Base-by-base conservation (phyloP, 1,140 invertebrate genomes). In the Melanaphis sacchari region DNA sequence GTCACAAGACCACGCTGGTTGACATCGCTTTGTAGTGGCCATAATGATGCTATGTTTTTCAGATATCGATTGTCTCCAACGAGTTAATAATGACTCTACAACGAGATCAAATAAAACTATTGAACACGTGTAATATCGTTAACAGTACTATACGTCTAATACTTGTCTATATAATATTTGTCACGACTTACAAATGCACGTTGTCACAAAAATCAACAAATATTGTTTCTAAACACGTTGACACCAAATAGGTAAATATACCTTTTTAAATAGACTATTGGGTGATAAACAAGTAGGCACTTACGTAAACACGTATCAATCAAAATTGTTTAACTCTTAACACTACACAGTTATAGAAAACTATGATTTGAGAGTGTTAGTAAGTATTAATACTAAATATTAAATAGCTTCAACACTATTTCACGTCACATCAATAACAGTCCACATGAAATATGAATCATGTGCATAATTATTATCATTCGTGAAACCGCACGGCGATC, bases 1-100 rank as follows among this genome's bases (percentile, higher is more conserved):
- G 9, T 96, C 96, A 46, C 24, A 94, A 97, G 96, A 46, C 97
- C 98, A 98, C n/a, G 94, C 94, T 15, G 97, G 97, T 95, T 98
- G 97, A 88, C 94, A 94, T 94, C 97, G 96, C 95, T 98, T 98
- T 15, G 97, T 15, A 52, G 36, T 40, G 18, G 91, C n/a, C 91
- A 93, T 93, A 1, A 43, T 66, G 87, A 38, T 36, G 40, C 6
- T 49, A 15, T 18, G 36, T 26, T 15, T 6, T 76, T 76, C 59
- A 18, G 15, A 49, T 49, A 49, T 49, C 46, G 18, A 4, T 31
- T 8, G 15, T 38, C 5, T 38, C 24, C 15, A 21, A 38, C 36
- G 22, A 15, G 9, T 31, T 15, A 66, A 31, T 66, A 66, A 31
- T 66, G 11, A 66, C 59, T n/a, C 2, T n/a, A n/a, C n/a, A 11